Evolutionary conservation across 2,888 invertebrate genomes (phyloP), one percentile per base, ranked within the genome.

Genomic region (Vesta saturnalis): DNA sequence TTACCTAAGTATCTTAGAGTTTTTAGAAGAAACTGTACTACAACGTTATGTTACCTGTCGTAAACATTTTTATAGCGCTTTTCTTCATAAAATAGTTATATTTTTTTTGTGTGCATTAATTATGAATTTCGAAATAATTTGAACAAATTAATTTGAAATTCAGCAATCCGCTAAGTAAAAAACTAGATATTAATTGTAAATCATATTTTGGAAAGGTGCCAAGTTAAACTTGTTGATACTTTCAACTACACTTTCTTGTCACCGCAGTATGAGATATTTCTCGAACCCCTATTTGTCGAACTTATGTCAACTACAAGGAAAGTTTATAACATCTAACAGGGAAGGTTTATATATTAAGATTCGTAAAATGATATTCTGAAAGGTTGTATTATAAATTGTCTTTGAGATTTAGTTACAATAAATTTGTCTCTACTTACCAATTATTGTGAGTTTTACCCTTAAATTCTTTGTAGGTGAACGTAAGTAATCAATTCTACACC

Each of bases 401-500:
- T 10, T 35, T 39, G 16, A 58, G 23, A 19, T 58, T 19, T 12
- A 43, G 23, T 30, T 23, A n/a, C 10, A 16, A 39, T 18, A 16
- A 10, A 39, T 35, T 18, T 35, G 39, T n/a, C 18, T 22, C 18
- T 58, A 85, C 89, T 86, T 82, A 94, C 94, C 91, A 75, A 94
- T 91, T 67, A 94, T 90, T 74, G 89, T 89, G 66, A 94, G 86
- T 72, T 89, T 86, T 71, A 93, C 89, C 78, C 91, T 89, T 69
- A 91, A 89, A 82, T 94, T 93, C 73, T 90, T 89, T 8, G 94
- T 94, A 0, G 93, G 93, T 5, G 93, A 92, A 74, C 90, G 89
- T 77, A 90, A 88, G 84, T 93, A 94, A 84, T 94, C 94, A 57
- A 94, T 92, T 66, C 94, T 85, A 82, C 94, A 94, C 69, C 92